A percentile compares a stretch with the other conserved stretches of the same genome.
Conservation (phyloP, 1,140 invertebrate species). For the Drosophila subobscura region DNA sequence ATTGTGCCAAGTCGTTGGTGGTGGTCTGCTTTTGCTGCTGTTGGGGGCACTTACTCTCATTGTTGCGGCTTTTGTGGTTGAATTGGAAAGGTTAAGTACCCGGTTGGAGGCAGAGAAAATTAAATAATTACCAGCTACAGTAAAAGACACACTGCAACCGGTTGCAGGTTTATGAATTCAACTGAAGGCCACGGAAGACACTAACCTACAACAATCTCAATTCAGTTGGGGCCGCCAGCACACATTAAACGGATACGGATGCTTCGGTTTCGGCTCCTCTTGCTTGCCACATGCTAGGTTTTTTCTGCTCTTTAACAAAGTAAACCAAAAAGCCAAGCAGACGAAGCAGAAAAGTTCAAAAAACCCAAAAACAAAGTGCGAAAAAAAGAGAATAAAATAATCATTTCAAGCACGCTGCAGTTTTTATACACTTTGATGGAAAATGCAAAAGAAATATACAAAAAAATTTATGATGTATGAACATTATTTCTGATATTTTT, state of each 20-base stretch:
- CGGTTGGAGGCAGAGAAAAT: constrained; percentile 64
- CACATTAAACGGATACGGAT: not conserved
- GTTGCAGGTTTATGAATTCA: too few relatives aligned
- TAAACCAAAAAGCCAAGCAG: constrained; percentile 15
- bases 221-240: not conserved
- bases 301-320: constrained; percentile 2
- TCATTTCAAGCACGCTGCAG: too few relatives aligned
- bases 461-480: too few relatives aligned
- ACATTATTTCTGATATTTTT: too few relatives aligned
- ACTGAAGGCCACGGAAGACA: constrained; percentile 1
- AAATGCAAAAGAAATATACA: too few relatives aligned
- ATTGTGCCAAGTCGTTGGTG: constrained; percentile 66
- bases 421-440: too few relatives aligned
- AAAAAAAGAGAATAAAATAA: not conserved
- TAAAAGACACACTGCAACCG: constrained; percentile 8
- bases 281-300: not conserved
- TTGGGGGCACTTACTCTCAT: constrained; percentile 58
- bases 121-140: constrained; percentile 63
- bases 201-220: not conserved
- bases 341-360: constrained; percentile 38
- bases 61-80: constrained; percentile 69
- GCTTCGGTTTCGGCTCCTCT: too few relatives aligned
- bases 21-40: constrained; percentile 7
- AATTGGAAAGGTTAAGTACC: constrained; percentile 69
- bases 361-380: constrained; percentile 34